phyloP scores from a whole-genome alignment of 2,888 invertebrate genomes.

The Sepiola atlantica region DNA sequence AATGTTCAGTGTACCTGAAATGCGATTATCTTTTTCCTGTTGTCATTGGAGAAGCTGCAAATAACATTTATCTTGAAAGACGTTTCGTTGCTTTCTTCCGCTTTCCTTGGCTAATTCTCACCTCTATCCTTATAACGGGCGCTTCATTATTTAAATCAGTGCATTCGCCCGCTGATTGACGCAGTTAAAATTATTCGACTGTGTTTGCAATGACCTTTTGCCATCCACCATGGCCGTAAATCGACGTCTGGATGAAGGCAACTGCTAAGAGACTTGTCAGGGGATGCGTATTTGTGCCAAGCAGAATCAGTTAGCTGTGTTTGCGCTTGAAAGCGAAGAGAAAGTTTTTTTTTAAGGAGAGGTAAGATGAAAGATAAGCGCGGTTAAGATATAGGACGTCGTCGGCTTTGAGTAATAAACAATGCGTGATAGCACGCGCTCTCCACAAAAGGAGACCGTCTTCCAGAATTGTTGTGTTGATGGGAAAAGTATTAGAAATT shows the following conservation, averaged over 20 bases:
- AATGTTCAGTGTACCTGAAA: background rate
- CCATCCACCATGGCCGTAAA: background rate
- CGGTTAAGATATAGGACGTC: too few species aligned
- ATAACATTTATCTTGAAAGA: background rate
- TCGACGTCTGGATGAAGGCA: background rate
- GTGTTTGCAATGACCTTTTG: background rate
- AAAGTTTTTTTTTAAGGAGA: too few species aligned
- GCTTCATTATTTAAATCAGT: background rate
- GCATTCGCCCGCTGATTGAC: background rate
- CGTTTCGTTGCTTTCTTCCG: background rate
- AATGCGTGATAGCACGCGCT: too few species aligned
- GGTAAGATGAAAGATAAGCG: too few species aligned
- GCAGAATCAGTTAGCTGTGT: too few species aligned
- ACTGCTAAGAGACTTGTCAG: background rate
- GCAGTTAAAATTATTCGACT: slow-evolving; percentile 21
- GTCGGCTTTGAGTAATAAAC: too few species aligned
- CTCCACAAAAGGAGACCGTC: too few species aligned
- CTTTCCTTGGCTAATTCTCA: background rate
- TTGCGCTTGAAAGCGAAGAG: too few species aligned
- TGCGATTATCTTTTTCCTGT: background rate
- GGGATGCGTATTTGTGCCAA: too few species aligned
- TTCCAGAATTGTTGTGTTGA: background rate
- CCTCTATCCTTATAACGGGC: too few species aligned
- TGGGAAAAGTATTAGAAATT: background rate
- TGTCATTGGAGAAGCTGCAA: background rate